phyloP scores from a whole-genome alignment of 2,113 vertebrate genomes.

The Cyprinus carpio region DNA sequence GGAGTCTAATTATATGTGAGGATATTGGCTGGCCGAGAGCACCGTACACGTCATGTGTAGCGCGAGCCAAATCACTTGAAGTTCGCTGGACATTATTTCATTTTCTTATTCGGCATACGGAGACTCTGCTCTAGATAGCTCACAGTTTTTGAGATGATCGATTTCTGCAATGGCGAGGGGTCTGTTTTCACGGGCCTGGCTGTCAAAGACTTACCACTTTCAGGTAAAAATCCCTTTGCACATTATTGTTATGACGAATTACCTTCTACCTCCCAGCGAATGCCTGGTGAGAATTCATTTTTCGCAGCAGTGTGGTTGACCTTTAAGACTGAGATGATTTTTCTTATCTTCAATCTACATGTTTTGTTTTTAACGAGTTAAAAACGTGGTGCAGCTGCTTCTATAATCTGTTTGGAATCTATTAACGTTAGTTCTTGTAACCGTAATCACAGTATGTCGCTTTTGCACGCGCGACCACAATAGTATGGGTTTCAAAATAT shows the following conservation, averaged over 20 bases:
- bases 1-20: conserved; percentile 6
- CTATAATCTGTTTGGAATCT: neutral
- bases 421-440: neutral
- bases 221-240: conserved; percentile 76
- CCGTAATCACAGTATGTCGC: neutral
- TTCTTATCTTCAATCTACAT: neutral
- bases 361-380: neutral
- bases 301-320: neutral
- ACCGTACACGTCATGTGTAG: conserved; percentile 8
- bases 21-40: neutral
- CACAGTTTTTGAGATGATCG: conserved; percentile 82
- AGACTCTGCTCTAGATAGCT: conserved; percentile 61
- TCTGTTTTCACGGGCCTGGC: conserved; percentile 89
- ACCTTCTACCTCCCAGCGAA: neutral
- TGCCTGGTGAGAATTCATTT: neutral
- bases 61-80: neutral
- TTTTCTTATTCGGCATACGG: neutral
- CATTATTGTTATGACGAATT: neutral
- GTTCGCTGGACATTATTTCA: conserved; percentile 12
- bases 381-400: neutral
- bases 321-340: neutral
- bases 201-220: conserved; percentile 84
- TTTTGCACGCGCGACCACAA: neutral
- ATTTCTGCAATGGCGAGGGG: conserved; percentile 90
- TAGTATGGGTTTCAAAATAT: neutral